A percentile compares a stretch with the other conserved stretches of the same genome.
These are phyloP conservation scores for Steinernema carpocapsae DNA, from an alignment of 2,888 invertebrate genomes.

Conservation along the genomic window DNA sequence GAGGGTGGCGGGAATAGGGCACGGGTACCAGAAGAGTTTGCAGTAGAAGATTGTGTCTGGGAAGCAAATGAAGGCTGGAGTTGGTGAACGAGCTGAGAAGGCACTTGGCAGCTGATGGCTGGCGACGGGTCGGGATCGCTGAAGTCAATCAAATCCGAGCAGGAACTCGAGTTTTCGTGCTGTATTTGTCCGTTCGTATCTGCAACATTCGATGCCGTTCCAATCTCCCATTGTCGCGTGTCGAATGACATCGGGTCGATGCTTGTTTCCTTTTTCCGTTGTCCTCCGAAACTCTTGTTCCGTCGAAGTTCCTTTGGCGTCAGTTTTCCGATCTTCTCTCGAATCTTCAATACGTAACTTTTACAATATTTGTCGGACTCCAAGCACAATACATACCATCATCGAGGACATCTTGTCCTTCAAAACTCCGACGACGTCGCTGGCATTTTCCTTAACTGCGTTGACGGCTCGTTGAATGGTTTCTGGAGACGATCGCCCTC, in stretches of 20 bases:
- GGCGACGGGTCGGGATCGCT: constrained; percentile 36
- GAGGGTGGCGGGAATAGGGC: too few relatives aligned
- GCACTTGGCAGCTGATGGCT: background rate
- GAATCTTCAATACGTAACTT: constrained; percentile 36
- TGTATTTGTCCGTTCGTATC: background rate
- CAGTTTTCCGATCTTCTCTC: constrained; percentile 44
- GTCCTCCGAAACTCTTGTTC: constrained; percentile 31
- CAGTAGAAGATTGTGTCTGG: background rate
- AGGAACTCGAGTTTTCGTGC: background rate
- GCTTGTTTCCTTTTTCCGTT: constrained; percentile 33
- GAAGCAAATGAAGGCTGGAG: too few relatives aligned
- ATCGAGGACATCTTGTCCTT: constrained; percentile 50
- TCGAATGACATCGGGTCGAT: constrained; percentile 39
- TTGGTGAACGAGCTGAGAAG: too few relatives aligned
- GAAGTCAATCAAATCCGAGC: constrained; percentile 45
- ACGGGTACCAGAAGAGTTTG: too few relatives aligned
- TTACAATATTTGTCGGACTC: background rate
- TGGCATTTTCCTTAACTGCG: constrained; percentile 43
- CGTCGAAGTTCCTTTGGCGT: constrained; percentile 47
- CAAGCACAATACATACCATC: constrained; percentile 39
- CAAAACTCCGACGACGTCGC: constrained; percentile 50
- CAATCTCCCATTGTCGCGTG: constrained; percentile 35
- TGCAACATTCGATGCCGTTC: background rate
- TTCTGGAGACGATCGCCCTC: constrained; percentile 35
- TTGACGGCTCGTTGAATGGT: constrained; percentile 24